Evolutionary conservation across 2,113 vertebrate species (phyloP).

Genomic region (Phodopus roborovskii): DNA sequence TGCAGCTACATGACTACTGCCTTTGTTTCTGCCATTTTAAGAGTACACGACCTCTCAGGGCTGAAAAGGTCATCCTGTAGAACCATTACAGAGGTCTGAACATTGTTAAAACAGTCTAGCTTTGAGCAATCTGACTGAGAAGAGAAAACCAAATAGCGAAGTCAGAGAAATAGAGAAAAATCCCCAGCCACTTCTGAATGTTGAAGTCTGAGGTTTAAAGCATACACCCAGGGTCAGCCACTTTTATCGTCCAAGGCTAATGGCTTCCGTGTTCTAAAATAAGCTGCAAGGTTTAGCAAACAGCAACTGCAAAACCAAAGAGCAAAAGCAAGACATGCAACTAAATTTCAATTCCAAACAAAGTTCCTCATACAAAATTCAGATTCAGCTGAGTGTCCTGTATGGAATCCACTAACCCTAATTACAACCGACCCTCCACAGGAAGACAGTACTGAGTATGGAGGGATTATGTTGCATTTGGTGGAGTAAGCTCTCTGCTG

Average conservation of each 20-base stretch:
- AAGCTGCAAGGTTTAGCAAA: not conserved
- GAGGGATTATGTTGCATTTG: not conserved
- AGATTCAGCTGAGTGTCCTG: not conserved
- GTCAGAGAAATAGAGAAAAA: not conserved
- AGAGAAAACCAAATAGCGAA: not conserved
- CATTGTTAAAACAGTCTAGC: not conserved
- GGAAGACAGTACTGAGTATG: not conserved
- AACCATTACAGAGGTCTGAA: not conserved
- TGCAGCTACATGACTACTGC: not conserved
- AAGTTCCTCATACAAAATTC: constrained; percentile 22
- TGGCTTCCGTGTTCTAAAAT: not conserved
- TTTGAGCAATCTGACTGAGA: not conserved
- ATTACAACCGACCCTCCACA: not conserved
- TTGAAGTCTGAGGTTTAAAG: not conserved
- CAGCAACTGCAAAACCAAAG: not conserved
- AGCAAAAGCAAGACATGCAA: not conserved
- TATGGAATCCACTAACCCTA: not conserved
- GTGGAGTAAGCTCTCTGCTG: not conserved
- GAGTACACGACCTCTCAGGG: not conserved
- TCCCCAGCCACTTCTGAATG: not conserved
- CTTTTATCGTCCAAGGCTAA: not conserved
- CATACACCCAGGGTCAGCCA: not conserved
- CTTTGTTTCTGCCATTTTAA: not conserved
- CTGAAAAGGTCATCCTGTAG: not conserved
- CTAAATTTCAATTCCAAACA: not conserved